Base-by-base conservation (phyloP, 2,797 vertebrate species). In the Centropyge bicolor region DNA sequence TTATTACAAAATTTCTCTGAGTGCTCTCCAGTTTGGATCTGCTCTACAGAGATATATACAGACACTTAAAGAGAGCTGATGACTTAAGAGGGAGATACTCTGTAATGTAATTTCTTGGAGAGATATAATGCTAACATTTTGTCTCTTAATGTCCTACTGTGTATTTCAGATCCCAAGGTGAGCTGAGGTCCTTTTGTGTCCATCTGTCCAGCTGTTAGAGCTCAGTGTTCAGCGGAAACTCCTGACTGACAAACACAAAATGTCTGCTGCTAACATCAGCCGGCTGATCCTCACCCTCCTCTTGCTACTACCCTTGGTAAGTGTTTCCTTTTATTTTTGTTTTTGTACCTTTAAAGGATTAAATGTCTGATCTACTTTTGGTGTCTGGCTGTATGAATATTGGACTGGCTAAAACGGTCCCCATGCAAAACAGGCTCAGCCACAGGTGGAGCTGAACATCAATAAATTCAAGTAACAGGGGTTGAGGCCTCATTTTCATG, bases 141-240 rank as follows among this genome's bases (percentile, higher is more conserved):
- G 46, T 56, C 45, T 61, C 11, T 52, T 19, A 31, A 63, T 41
- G 20, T 36, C 57, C 41, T 12, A 43, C 27, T 70, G 9, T 86
- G 55, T 61, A 41, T 82, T 82, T 74, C 83, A 92, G 91, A 89
- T 87, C 70, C 75, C 24, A 3, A 90, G 81, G 87, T 89, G 88
- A 92, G 36, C 72, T 17, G 82, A 38, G 4, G 31, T 67, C 49
- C 68, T 6, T 35, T 20, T 9, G 55, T 7, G 6, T 74, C 36
- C 17, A 0, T 46, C 73, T 11, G 51, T 62, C 38, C 19, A n/a
- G 20, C 62, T 48, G 22, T 3, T 14, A 4, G 55, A 49, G 38
- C 65, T 70, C 48, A 0, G 10, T 5, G 19, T 65, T 40, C 3
- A 40, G 16, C 84, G 67, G 41, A 86, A 81, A 22, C 40, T 22